A percentile compares a stretch with the other conserved stretches of the same genome.
These are phyloP conservation scores for Lordiphosa collinella DNA, from an alignment of 1,140 invertebrate species.

Conservation along the genomic window DNA sequence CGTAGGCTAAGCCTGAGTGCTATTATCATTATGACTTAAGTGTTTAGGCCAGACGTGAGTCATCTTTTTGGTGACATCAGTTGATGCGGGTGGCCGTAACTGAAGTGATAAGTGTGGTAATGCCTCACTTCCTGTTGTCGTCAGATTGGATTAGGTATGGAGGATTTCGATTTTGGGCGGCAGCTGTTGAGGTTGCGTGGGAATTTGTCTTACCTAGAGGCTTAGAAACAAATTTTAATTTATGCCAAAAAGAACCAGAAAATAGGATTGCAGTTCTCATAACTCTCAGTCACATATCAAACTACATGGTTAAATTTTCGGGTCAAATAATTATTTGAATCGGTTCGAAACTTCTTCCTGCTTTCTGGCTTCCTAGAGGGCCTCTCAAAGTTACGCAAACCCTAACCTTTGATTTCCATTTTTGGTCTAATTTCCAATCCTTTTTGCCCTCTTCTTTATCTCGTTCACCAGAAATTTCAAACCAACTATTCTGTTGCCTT, in stretches of 20 bases:
- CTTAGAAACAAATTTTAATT: too few relatives aligned
- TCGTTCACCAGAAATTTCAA: background rate
- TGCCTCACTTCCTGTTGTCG: conserved; percentile 47
- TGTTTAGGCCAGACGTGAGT: conserved; percentile 54
- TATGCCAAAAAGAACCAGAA: too few relatives aligned
- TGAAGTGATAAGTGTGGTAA: conserved; percentile 42
- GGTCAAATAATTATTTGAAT: too few relatives aligned
- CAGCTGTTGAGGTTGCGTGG: too few relatives aligned
- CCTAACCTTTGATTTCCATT: too few relatives aligned
- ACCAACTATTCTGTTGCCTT: conserved; percentile 6
- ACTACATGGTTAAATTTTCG: too few relatives aligned
- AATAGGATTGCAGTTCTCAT: too few relatives aligned
- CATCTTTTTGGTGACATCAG: conserved; percentile 39
- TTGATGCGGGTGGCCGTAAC: conserved; percentile 58
- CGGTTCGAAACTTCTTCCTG: too few relatives aligned
- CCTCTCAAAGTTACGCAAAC: too few relatives aligned
- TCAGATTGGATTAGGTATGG: conserved; percentile 32
- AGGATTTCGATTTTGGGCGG: conserved; percentile 11
- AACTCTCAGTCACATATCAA: too few relatives aligned
- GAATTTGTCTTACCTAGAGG: too few relatives aligned
- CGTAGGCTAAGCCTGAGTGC: conserved; percentile 46
- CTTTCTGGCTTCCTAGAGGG: too few relatives aligned
- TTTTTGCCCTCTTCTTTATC: background rate
- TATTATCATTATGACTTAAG: conserved; percentile 65
- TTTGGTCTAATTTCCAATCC: background rate